Base-by-base conservation (phyloP, 2,113 vertebrate genomes). In the Oryctolagus cuniculus region DNA sequence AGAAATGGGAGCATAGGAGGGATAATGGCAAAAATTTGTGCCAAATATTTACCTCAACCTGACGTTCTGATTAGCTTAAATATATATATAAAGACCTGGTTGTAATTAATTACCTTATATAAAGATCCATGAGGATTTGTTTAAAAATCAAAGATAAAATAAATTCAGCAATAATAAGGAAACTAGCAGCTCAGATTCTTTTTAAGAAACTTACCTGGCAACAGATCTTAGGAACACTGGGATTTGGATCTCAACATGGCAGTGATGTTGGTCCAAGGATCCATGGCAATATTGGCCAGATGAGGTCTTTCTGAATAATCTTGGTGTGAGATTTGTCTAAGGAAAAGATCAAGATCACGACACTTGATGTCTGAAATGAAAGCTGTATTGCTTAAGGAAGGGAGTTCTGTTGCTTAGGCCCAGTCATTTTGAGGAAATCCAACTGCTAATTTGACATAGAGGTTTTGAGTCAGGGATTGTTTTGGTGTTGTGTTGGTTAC, bases 381-480 rank as follows among this genome's bases (percentile, higher is more conserved):
- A 58, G 38, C 63, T 67, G 21, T 89, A 36, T 79, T 87, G 49
- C 29, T 64, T 67, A 55, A n/a, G 49, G 22, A 90, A 58, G 34
- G 34, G 34, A 58, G 34, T 66, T 16, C 67, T 25, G 61, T 49
- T 92, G 49, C 13, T 85, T 77, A 58, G 73, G 34, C 51, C 27
- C 21, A 36, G 11, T 78, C 63, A 55, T 55, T 91, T 84, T 91
- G 70, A 75, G 44, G 75, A 92, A 78, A 83, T 27, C 61, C 29
- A 92, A n/a, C 51, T 86, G 81, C 34, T 77, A 77, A 67, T 38
- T 84, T 85, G n/a, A 10, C 58, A 38, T 38, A 58, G 58, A 4
- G 21, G 27, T 78, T 75, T 27, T 77, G 63, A 69, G 15, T 85
- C 2, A 2, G 27, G 63, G 51, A 74, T 83, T 83, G 22, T 90